Evolutionary conservation across 2,888 invertebrate species (phyloP), one percentile per base, ranked within the genome.

Genomic region (Sesamia inferens): DNA sequence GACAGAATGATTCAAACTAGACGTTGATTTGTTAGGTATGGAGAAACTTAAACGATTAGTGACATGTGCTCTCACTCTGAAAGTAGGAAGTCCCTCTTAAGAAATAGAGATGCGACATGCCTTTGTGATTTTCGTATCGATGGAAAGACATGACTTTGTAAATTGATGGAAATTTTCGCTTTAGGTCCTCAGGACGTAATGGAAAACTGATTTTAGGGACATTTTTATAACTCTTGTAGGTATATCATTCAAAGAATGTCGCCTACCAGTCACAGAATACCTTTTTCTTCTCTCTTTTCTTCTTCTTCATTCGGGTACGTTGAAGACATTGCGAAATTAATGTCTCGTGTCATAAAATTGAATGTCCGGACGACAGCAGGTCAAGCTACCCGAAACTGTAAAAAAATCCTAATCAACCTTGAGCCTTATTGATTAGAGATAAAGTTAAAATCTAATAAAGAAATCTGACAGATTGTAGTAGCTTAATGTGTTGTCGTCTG

Each of bases 11-110:
- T 72, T 47, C 65, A 10, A 47, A 54, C 57, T 67, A 79, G 72
- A 66, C 66, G 68, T 54, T 58, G 68, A 70, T 59, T 42, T 64
- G 74, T 59, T 31, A 39, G 39, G 39, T 39, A 59, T 54, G 16
- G 44, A 11, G 55, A 76, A 85, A 86, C 80, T 85, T 80, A 22
- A 57, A 31, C 74, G 71, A 85, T 85, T 85, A 86, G 69, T 71
- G 73, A 65, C 80, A 85, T 66, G 64, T 85, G 87, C 65, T 77
- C n/a, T 14, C 31, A 31, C n/a, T 8, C 42, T 62, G 19, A 11
- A 47, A 62, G 59, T 76, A 54, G 31, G 47, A 42, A 76, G 71
- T 64, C 68, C n/a, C 59, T 39, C 47, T 61, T 13, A 48, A 74
- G 13, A 61, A 39, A 39, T 84, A 81, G 84, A n/a, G 77, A 61